phyloP scores from a whole-genome alignment of 2,113 vertebrate species.

The Electrona antarctica region DNA sequence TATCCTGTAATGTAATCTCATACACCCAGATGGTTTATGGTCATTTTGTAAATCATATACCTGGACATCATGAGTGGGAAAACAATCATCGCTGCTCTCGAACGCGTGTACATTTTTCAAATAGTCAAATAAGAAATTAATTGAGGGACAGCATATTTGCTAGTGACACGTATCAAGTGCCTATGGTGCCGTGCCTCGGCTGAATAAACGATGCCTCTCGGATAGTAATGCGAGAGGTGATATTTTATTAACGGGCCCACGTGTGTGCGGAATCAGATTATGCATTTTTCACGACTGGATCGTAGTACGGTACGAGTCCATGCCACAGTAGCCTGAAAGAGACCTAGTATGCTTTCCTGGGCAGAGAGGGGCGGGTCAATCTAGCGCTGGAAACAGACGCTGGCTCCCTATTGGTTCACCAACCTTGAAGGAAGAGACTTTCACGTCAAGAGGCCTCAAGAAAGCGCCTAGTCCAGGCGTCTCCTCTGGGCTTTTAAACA shows the following conservation, averaged over 20 bases:
- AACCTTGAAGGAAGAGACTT: too few species aligned
- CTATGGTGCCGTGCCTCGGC: conserved; percentile 25
- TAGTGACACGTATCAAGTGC: conserved; percentile 26
- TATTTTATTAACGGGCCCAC: conserved; percentile 8
- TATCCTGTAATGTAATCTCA: conserved; percentile 51
- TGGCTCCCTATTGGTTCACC: too few species aligned
- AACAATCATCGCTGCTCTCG: conserved; percentile 43
- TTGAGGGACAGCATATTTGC: conserved; percentile 27
- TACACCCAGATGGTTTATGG: too few species aligned
- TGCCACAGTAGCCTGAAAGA: conserved; percentile 24
- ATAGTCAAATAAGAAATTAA: too few species aligned
- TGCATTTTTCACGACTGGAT: conserved; percentile 30
- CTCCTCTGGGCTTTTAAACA: too few species aligned
- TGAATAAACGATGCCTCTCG: conserved; percentile 30
- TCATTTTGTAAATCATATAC: too few species aligned
- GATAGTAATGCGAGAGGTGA: neutral
- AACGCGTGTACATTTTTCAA: neutral
- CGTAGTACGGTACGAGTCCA: conserved; percentile 41
- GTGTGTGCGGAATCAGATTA: conserved; percentile 23
- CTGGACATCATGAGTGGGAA: conserved; percentile 51
- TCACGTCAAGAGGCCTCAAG: too few species aligned
- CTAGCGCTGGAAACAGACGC: conserved; percentile 37
- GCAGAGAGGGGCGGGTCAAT: too few species aligned
- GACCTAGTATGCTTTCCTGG: too few species aligned
- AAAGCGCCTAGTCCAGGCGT: too few species aligned